These are phyloP conservation scores for Distichodus sexfasciatus DNA, from an alignment of 2,797 vertebrate species.

Conservation along the genomic window DNA sequence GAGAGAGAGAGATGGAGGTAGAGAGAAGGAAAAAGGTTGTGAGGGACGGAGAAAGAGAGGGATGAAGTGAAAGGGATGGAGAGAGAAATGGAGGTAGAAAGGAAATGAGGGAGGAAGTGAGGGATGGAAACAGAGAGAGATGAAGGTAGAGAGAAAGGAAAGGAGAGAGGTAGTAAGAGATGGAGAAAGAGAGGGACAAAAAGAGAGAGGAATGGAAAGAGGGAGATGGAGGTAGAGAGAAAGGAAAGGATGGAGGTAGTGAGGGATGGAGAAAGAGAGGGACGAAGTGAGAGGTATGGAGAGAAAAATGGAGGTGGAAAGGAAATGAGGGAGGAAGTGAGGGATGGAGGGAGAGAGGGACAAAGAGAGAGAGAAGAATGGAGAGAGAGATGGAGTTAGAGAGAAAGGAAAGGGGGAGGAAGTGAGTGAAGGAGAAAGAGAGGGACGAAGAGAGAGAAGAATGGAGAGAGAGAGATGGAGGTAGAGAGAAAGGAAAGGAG, in stretches of 20 bases:
- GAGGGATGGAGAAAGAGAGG: not conserved
- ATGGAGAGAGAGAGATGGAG: not conserved
- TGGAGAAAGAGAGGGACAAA: not conserved
- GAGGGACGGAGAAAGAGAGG: not conserved
- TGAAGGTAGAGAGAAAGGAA: not conserved
- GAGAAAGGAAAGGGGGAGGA: no score
- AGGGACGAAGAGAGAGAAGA: not conserved
- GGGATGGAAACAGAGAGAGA: not conserved
- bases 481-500: no score
- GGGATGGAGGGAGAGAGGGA: not conserved
- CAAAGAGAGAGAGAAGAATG: not conserved
- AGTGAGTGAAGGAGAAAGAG: not conserved
- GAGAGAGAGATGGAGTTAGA: conserved; percentile 1
- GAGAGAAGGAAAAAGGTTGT: not conserved
- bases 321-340: no score
- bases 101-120: not conserved
- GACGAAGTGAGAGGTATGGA: not conserved
- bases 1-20: not conserved
- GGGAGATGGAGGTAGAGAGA: not conserved
- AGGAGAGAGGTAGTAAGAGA: not conserved
- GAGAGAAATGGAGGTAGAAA: not conserved
- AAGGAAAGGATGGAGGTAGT: not conserved
- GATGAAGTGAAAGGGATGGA: not conserved
- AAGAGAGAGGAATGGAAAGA: not conserved
- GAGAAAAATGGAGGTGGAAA: conserved; percentile 1